Evolutionary conservation across 92 coral and sea anemone genomes (phyloP).

Genomic region (Porites lobata): DNA sequence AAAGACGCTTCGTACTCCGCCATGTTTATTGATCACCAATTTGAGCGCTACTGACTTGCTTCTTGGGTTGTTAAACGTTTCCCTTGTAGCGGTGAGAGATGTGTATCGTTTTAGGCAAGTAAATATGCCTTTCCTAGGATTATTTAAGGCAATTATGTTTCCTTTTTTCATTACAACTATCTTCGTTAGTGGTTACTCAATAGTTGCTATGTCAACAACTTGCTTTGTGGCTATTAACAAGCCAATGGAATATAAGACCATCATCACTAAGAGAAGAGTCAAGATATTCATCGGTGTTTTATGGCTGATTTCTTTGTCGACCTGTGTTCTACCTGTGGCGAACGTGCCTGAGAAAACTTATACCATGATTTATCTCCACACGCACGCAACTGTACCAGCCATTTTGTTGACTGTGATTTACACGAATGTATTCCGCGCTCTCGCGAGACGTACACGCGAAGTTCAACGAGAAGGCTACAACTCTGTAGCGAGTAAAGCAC

Average conservation of each 20-base stretch:
- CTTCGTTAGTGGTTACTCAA: constrained; percentile 56
- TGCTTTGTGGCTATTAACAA: constrained; percentile 59
- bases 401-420: constrained; percentile 55
- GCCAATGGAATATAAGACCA: constrained; percentile 52
- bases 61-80: constrained; percentile 28
- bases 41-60: constrained; percentile 37
- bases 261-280: constrained; percentile 44
- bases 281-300: constrained; percentile 39
- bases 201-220: constrained; percentile 58
- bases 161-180: constrained; percentile 26
- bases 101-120: constrained; percentile 24
- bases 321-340: constrained; percentile 63
- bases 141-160: constrained; percentile 23
- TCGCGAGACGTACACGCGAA: constrained; percentile 47
- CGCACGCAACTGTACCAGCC: constrained; percentile 65
- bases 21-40: constrained; percentile 30
- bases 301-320: constrained; percentile 54
- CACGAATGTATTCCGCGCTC: constrained; percentile 43
- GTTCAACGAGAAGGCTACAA: constrained; percentile 23
- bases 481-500: constrained; percentile 8
- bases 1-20: constrained; percentile 25
- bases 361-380: constrained; percentile 61
- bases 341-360: constrained; percentile 41
- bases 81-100: constrained; percentile 38
- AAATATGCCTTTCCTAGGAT: constrained; percentile 1